These are phyloP conservation scores for Nilaparvata lugens DNA, from an alignment of 1,140 invertebrate species.

Conservation along the genomic window DNA sequence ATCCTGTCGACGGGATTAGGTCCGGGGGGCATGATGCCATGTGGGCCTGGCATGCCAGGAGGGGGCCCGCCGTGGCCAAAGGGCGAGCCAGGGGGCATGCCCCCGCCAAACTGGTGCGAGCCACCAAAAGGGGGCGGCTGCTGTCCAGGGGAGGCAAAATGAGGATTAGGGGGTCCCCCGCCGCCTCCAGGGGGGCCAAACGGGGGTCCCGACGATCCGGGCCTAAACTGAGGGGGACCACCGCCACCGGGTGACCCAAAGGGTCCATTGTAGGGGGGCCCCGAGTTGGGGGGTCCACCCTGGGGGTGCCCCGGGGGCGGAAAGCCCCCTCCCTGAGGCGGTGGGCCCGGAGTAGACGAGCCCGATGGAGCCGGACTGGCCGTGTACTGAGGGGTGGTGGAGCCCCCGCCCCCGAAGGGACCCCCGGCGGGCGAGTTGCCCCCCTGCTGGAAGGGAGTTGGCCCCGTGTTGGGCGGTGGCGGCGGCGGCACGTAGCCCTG, in stretches of 20 bases:
- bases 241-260: constrained; percentile 55
- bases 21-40: constrained; percentile 45
- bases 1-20: constrained; percentile 57
- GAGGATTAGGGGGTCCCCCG: constrained; percentile 48
- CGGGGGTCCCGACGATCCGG: constrained; percentile 56
- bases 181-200: constrained; percentile 47
- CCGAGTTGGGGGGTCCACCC: too few relatives aligned
- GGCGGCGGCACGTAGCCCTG: constrained; percentile 42
- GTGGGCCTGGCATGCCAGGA: constrained; percentile 33
- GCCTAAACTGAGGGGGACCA: constrained; percentile 49
- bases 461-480: constrained; percentile 36
- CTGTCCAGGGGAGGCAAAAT: constrained; percentile 53
- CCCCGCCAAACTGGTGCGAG: constrained; percentile 53
- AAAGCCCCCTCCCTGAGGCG: constrained; percentile 48
- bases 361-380: constrained; percentile 64
- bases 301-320: constrained; percentile 46
- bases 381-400: constrained; percentile 62
- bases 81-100: constrained; percentile 57
- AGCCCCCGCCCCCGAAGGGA: constrained; percentile 45
- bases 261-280: constrained; percentile 56
- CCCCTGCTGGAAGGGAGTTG: constrained; percentile 48
- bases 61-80: constrained; percentile 54
- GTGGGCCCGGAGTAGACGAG: constrained; percentile 61
- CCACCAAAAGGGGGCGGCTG: constrained; percentile 41
- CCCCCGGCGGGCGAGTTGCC: constrained; percentile 54